Percentiles rank a stretch among this genome's conserved stretches.
phyloP scores from a whole-genome alignment of 2,797 vertebrate genomes.

The Karalla daura region DNA sequence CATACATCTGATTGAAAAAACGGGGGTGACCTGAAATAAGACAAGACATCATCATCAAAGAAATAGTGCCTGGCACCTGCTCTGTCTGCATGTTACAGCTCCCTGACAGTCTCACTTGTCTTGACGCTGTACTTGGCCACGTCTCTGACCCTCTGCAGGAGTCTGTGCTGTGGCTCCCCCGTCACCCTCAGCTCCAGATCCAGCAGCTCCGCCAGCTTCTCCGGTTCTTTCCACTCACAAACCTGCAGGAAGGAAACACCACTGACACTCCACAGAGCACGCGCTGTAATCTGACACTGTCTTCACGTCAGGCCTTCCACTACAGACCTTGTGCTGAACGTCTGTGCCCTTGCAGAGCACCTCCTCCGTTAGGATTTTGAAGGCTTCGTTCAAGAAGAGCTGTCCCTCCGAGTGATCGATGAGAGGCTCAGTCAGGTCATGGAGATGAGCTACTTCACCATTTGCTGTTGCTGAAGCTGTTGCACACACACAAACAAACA shows the following conservation, averaged over 20 bases:
- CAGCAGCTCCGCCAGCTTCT: constrained; percentile 83
- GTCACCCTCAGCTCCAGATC: constrained; percentile 86
- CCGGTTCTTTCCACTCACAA: constrained; percentile 88
- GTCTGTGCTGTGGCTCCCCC: constrained; percentile 79
- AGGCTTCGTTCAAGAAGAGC: constrained; percentile 83
- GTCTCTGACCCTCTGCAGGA: constrained; percentile 85
- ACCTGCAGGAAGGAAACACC: constrained; percentile 77
- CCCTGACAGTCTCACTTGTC: constrained; percentile 80
- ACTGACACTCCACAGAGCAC: neutral
- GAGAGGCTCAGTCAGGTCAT: constrained; percentile 55
- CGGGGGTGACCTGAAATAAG: constrained; percentile 86
- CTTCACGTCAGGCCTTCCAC: neutral
- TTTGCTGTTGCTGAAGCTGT: constrained; percentile 20
- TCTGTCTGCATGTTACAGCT: neutral
- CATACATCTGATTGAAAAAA: constrained; percentile 92
- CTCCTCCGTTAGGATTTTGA: constrained; percentile 86
- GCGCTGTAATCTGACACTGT: neutral
- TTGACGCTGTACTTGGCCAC: constrained; percentile 90
- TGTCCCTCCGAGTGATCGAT: constrained; percentile 78
- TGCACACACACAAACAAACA: neutral
- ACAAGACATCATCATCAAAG: neutral
- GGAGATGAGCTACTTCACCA: neutral
- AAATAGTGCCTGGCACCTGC: neutral
- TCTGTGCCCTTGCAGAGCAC: constrained; percentile 86
- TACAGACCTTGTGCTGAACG: constrained; percentile 83